Conservation (phyloP, 2,888 invertebrate genomes). For the Brassicogethes aeneus region DNA sequence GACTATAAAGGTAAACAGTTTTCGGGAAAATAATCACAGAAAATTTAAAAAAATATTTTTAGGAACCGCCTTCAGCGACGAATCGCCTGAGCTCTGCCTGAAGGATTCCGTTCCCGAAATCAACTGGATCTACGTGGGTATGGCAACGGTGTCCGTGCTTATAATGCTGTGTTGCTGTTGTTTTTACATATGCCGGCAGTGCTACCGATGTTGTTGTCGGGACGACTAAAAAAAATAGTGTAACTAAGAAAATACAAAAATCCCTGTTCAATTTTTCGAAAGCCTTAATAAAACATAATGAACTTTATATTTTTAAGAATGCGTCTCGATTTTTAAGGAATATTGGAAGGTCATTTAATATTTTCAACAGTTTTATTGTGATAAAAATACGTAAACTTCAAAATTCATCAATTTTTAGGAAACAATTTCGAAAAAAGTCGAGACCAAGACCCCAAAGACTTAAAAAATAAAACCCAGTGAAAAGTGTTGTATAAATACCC, state of each 20-base stretch:
- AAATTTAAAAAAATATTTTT: slow-evolving; percentile 18
- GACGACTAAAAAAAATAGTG: slow-evolving; percentile 20
- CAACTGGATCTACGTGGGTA: slow-evolving; percentile 36
- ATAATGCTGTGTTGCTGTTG: slow-evolving; percentile 33
- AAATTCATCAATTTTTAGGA: slow-evolving; percentile 5
- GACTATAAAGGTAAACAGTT: slow-evolving; percentile 37
- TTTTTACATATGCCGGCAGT: slow-evolving; percentile 35
- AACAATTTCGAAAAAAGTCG: slow-evolving; percentile 4
- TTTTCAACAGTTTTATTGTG: slow-evolving; percentile 8
- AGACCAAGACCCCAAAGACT: slow-evolving; percentile 6
- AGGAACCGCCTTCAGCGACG: slow-evolving; percentile 51
- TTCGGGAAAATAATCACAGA: neutral
- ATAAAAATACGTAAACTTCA: slow-evolving; percentile 13
- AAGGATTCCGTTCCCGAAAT: slow-evolving; percentile 31
- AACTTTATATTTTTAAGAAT: slow-evolving; percentile 8
- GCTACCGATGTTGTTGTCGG: slow-evolving; percentile 35
- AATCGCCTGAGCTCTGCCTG: slow-evolving; percentile 63
- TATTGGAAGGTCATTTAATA: no score
- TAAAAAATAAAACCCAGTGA: slow-evolving; percentile 11
- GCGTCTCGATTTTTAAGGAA: neutral
- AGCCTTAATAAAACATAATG: slow-evolving; percentile 12
- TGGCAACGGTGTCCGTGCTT: slow-evolving; percentile 29
- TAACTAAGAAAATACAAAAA: slow-evolving; percentile 1
- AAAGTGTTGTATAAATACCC: slow-evolving; percentile 8
- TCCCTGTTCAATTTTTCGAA: slow-evolving; percentile 7